Base-by-base conservation (phyloP, 1,140 invertebrate species). In the Panagrolaimus sp. region DNA sequence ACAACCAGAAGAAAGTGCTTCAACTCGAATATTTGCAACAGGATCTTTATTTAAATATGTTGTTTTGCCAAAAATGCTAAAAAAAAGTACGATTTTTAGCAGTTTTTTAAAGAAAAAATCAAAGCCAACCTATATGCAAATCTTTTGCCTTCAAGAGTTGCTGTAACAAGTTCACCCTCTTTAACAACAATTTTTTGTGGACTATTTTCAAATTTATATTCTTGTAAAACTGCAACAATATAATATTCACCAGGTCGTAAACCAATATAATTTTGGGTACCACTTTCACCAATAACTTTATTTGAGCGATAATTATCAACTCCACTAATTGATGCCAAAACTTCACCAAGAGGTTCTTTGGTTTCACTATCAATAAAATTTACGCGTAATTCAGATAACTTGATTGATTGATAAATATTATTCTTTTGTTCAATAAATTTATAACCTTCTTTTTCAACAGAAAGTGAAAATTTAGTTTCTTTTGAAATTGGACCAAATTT, bases 381-480 rank as follows among this genome's bases (percentile, higher is more conserved):
- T 12, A 58, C n/a, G n/a, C 52, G 52, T 8, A 58, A 28, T 17
- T 58, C 52, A 12, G 52, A 58, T 21, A 58, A 58, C 8, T 58
- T 58, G 17, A 58, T 14, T 58, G 52, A 21, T 14, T 58, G 21
- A 28, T 1, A 58, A 14, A 17, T 3, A 21, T 58, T 58, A 3
- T 28, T 14, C 21, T 21, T 28, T 24, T 58, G 21, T 26, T 28
- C 21, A 21, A 58, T 58, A 28, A 58, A 58, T 28, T 58, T 58
- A 28, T 58, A 58, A n/a, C 52, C 52, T 58, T 58, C 52, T 24
- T 58, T 58, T 28, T 58, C 52, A 5, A 58, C 52, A n/a, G 21
- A 12, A 21, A 58, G n/a, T 8, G 21, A 12, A 24, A 26, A 58
- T 12, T 58, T 28, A 21, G 52, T 28, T 26, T 21, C 52, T 26